A percentile compares a stretch with the other conserved stretches of the same genome.
Conservation (phyloP, 2,888 invertebrate species). For the Orchesellides sinensis region DNA sequence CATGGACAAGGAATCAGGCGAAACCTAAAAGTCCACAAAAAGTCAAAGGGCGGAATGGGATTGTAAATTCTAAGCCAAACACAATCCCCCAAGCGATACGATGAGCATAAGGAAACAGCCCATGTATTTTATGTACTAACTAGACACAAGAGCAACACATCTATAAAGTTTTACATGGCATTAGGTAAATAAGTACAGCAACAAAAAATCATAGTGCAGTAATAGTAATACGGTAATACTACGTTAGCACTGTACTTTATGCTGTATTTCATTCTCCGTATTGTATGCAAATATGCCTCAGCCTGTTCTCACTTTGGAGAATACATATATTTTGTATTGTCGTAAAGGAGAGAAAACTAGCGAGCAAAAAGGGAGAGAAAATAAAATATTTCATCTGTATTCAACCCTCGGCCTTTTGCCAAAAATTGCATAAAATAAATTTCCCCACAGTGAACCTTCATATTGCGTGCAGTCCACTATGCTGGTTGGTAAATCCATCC, state of each 20-base stretch:
- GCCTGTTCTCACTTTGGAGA: neutral
- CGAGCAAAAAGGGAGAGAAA: constrained; percentile 39
- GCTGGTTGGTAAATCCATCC: constrained; percentile 17
- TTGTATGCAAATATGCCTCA: neutral
- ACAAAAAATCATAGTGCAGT: neutral
- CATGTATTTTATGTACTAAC: neutral
- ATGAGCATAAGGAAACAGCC: neutral
- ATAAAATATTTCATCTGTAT: constrained; percentile 63
- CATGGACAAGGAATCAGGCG: neutral
- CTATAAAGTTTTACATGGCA: neutral
- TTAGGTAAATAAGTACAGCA: neutral
- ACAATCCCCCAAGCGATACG: neutral
- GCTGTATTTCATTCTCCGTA: neutral
- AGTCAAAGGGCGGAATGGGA: constrained; percentile 7
- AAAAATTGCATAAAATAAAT: constrained; percentile 64
- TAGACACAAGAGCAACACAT: neutral
- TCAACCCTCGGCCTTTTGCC: constrained; percentile 61
- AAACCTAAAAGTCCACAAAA: neutral
- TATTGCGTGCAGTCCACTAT: constrained; percentile 43
- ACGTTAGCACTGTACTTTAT: neutral
- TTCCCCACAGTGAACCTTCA: constrained; percentile 37
- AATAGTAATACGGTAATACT: no score
- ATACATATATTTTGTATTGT: constrained; percentile 5
- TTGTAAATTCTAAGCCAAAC: neutral
- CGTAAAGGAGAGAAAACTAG: constrained; percentile 10